These are phyloP conservation scores for Solenopsis fugax DNA, from an alignment of 1,140 invertebrate genomes.

Conservation along the genomic window DNA sequence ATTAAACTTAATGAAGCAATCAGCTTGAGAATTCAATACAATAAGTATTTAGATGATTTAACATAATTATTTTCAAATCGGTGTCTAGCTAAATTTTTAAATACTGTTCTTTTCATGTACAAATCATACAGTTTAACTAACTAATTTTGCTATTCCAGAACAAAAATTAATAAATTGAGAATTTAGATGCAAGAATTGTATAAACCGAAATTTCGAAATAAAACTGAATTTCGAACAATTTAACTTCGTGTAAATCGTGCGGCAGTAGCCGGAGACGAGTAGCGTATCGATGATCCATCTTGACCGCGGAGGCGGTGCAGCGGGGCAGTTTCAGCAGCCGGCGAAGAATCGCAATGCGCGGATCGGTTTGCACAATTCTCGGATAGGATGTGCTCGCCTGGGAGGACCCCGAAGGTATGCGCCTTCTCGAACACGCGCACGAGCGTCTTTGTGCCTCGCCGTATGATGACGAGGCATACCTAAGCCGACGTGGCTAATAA, in stretches of 20 bases:
- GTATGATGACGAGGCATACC: conserved; percentile 80
- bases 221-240: not conserved
- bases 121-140: not conserved
- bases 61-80: not conserved
- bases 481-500: conserved; percentile 80
- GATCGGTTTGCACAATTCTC: conserved; percentile 80
- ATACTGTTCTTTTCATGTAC: not conserved
- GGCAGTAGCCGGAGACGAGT: conserved; percentile 1
- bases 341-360: conserved; percentile 30
- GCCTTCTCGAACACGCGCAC: conserved; percentile 58
- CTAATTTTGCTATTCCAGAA: not conserved
- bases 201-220: not conserved
- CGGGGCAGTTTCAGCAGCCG: not conserved
- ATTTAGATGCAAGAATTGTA: not conserved
- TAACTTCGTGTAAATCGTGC: not conserved
- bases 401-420: conserved; percentile 81
- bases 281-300: not conserved
- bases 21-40: not conserved
- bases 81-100: not conserved
- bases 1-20: not conserved
- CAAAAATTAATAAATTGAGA: not conserved
- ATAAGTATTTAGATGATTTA: not conserved
- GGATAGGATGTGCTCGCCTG: conserved; percentile 67
- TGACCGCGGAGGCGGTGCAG: not conserved
- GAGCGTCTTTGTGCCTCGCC: conserved; percentile 68